These are phyloP conservation scores for Artemia sinica DNA, from an alignment of 2,888 invertebrate genomes.

Conservation along the genomic window DNA sequence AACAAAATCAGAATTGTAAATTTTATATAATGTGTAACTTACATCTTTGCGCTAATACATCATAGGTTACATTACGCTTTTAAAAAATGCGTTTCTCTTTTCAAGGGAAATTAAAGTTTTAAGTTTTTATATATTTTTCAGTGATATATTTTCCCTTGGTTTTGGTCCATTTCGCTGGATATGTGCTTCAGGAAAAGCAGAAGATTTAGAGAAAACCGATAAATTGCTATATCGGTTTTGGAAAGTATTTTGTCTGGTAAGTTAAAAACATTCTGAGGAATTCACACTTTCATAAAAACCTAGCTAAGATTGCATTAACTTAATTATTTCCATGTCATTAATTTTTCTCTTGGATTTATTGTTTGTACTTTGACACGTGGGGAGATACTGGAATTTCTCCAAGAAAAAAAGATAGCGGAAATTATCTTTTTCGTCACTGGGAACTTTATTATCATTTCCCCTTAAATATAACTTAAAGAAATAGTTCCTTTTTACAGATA, in stretches of 20 bases:
- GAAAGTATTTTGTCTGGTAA: constrained; percentile 30
- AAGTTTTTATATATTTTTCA: constrained; percentile 24
- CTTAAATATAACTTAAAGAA: too few species aligned
- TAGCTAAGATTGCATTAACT: constrained; percentile 5
- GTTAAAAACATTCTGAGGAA: constrained; percentile 5
- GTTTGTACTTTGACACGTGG: neutral
- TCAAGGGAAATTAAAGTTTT: too few species aligned
- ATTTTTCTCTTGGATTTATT: constrained; percentile 18
- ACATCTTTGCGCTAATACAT: too few species aligned
- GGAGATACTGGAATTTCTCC: too few species aligned
- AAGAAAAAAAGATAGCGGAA: too few species aligned
- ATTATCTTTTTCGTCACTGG: too few species aligned
- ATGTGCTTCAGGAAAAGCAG: constrained; percentile 38
- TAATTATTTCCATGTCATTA: constrained; percentile 4
- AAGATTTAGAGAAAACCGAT: constrained; percentile 39
- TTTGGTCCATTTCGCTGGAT: constrained; percentile 48
- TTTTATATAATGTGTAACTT: too few species aligned
- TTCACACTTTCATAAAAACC: neutral
- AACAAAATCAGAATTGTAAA: too few species aligned
- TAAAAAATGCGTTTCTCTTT: too few species aligned
- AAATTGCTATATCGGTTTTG: constrained; percentile 36
- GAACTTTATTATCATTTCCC: too few species aligned
- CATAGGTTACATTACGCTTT: too few species aligned
- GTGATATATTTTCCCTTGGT: constrained; percentile 44
- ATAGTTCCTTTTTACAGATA: too few species aligned